A percentile compares a stretch with the other conserved stretches of the same genome.
Conservation (phyloP, 1,140 invertebrate species). For the Drosophila erecta region DNA sequence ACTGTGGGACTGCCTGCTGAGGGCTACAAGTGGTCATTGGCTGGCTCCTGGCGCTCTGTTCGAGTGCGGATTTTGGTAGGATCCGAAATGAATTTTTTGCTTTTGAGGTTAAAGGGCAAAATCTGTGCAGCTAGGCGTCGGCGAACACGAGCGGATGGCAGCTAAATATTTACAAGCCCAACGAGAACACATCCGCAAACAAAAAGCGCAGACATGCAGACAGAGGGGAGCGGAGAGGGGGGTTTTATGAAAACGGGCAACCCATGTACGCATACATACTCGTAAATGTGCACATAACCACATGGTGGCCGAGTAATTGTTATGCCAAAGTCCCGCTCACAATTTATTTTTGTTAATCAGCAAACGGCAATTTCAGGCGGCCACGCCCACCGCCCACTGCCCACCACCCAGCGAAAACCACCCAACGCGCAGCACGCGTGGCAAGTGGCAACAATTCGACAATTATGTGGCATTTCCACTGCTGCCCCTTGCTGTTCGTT, state of each 20-base stretch:
- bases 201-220: conserved; percentile 29
- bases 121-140: conserved; percentile 30
- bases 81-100: conserved; percentile 30
- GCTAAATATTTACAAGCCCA: conserved; percentile 64
- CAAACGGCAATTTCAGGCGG: conserved; percentile 25
- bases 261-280: neutral
- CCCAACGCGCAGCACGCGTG: conserved; percentile 5
- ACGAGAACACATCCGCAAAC: conserved; percentile 21
- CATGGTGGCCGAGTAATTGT: conserved; percentile 53
- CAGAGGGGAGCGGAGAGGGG: neutral
- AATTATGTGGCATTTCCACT: conserved; percentile 47
- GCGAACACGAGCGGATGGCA: conserved; percentile 13
- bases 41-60: conserved; percentile 26
- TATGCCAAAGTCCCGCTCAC: conserved; percentile 52
- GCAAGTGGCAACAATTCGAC: conserved; percentile 48
- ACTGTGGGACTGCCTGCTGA: conserved; percentile 61
- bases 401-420: neutral
- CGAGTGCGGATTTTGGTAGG: conserved; percentile 9
- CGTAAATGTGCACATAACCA: neutral
- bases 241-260: conserved; percentile 56
- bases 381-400: conserved; percentile 11
- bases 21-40: conserved; percentile 73
- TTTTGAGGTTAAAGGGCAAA: conserved; percentile 66
- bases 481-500: conserved; percentile 38
- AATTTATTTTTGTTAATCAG: conserved; percentile 76